phyloP scores from a whole-genome alignment of 2,113 vertebrate genomes.

The Spizaetus ornatus region DNA sequence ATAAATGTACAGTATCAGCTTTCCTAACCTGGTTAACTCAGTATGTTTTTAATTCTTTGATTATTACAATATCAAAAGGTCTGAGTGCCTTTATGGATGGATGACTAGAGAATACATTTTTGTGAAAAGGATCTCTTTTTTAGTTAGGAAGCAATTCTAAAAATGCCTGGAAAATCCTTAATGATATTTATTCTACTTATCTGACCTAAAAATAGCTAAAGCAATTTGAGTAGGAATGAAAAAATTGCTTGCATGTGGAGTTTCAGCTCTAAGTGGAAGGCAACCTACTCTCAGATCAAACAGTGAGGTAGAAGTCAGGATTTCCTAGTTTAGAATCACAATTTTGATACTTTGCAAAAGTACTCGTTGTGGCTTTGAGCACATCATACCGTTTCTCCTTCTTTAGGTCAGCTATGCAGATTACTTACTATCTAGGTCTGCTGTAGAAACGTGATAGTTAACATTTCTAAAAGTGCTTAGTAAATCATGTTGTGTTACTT shows the following conservation, averaged over 20 bases:
- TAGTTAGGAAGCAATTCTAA: not conserved
- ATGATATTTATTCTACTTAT: conserved; percentile 48
- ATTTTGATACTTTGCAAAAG: not conserved
- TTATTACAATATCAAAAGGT: not conserved
- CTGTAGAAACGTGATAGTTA: not conserved
- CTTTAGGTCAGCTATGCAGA: not conserved
- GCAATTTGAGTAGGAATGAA: conserved; percentile 18
- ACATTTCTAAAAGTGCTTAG: not conserved
- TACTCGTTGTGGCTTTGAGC: not conserved
- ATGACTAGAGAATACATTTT: not conserved
- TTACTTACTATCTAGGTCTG: not conserved
- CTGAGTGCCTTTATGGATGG: not conserved
- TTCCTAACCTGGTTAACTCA: conserved; percentile 5
- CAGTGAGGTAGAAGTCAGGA: not conserved
- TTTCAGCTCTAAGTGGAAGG: not conserved
- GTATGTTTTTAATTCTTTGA: conserved; percentile 12
- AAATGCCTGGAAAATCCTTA: conserved; percentile 21
- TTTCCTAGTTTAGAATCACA: not conserved
- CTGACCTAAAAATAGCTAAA: conserved; percentile 54
- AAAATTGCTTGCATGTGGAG: not conserved
- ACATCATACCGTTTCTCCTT: not conserved
- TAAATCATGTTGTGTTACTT: not conserved
- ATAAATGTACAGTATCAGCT: not conserved
- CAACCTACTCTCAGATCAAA: conserved; percentile 24
- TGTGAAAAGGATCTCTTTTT: not conserved